Evolutionary conservation across 2,888 invertebrate genomes (phyloP), one percentile per base, ranked within the genome.

Genomic region (Drosophila nr. perissopoda): DNA sequence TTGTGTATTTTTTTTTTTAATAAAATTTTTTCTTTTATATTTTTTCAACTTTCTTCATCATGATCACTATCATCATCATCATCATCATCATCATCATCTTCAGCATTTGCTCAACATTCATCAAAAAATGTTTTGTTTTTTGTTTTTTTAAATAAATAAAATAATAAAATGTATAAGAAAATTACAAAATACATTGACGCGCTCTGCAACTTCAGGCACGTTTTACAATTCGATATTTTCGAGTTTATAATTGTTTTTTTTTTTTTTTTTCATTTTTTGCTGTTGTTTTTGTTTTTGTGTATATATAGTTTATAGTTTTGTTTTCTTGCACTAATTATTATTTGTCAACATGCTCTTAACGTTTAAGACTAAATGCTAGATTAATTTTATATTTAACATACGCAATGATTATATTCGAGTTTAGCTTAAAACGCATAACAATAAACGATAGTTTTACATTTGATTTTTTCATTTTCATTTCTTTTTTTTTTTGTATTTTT

Each of bases 401-500:
- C 54, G 70, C 51, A 53, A 36, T 67, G 77, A 71, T 82, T 84
- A 79, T 81, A 82, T 76, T 79, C 84, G 81, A 84, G 82, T 82
- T 85, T 84, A 84, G 76, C 85, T 81, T 85, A 87, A 74, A 85
- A 85, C 88, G 85, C 82, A 87, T 87, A 87, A 84, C 84, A 83
- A 83, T 83, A 83, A 79, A 85, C 75, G 78, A 84, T 84, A 81
- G 66, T 71, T 83, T 69, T 77, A 58, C 40, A 54, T 70, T 38
- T 42, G 4, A 18, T 38, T 60, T 27, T 25, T 53, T n/a, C 56
- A n/a, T 31, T 60, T 40, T 57, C n/a, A 10, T 36, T 46, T 60
- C 18, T 16, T 58, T 13, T 42, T 62, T 31, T 13, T 36, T 40
- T 29, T 31, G 21, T 25, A 31, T 72, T 56, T 31, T 49, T 42